Base-by-base conservation (phyloP, 2,888 invertebrate species). In the Phalera bucephala region DNA sequence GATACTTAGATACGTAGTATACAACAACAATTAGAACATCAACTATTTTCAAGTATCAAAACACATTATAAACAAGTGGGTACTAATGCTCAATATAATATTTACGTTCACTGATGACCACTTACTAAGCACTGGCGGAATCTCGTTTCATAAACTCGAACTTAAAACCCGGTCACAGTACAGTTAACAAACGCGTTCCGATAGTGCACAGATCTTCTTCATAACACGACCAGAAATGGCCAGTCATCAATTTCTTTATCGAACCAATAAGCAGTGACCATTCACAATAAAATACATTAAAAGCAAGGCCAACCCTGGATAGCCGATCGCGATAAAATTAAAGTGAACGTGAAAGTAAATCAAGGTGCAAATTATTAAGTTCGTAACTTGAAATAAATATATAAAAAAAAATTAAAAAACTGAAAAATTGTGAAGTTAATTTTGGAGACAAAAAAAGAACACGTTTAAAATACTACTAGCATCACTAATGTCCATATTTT, bases 141-240 rank as follows among this genome's bases (percentile, higher is more conserved):
- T 42, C 44, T 13, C 34, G 35, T 48, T 50, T 46, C 26, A 29
- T 17, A 46, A 58, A 54, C 58, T 53, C 41, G 55, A 54, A 59
- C 42, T 28, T 11, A 19, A 49, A 63, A 54, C 52, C 40, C 63
- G 64, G 61, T 47, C 62, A 59, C 30, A 48, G 36, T 53, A 66
- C 69, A 63, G 67, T 65, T 67, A 66, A 33, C 45, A 40, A 44
- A 40, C 44, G 52, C 36, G 31, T 42, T 36, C 31, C 39, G 42
- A 55, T 59, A 61, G 36, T 31, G 46, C 45, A 39, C 45, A 41
- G 35, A 35, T 47, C 29, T 19, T 41, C 46, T 52, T 49, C 46
- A 47, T 33, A 51, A 43, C 38, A 51, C 45, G 37, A 50, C 45
- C 53, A 56, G 45, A 55, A 46, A 48, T 44, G 52, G 51, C 22